Evolutionary conservation across 2,797 vertebrate species (phyloP), one percentile per base, ranked within the genome.

Genomic region (Chiroxiphia lanceolata): DNA sequence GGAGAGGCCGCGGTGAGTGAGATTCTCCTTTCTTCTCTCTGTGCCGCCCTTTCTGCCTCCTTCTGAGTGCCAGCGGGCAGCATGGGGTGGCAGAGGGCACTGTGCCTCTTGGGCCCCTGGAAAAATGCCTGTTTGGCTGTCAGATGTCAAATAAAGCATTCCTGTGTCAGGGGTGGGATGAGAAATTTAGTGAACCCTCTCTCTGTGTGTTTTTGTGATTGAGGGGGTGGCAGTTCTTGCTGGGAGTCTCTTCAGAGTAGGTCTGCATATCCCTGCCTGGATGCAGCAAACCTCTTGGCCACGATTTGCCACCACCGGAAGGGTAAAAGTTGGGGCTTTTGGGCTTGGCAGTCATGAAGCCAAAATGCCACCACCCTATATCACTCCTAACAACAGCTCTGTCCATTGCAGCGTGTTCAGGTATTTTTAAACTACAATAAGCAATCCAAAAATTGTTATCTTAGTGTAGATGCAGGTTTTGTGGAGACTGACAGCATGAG

Each of bases 161-260:
- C 21, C 20, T 0, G 1, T 23, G 27, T 22, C 40, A 71, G 72
- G 21, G 7, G 17, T 34, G 51, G 15, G 12, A 4, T 19, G 7
- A 74, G 50, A 20, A 67, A 26, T 48, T 69, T 0, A 1, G 27
- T 9, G 40, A 54, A 25, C 3, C 6, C 17, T 57, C 27, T 68
- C 31, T 45, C 15, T 47, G 9, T 38, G 36, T 1, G 0, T 57
- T 57, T 71, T 25, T 51, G 15, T 53, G 33, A 15, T 14, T 44
- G 72, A 57, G 15, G 18, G 8, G 10, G 4, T 54, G 22, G 15
- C 16, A 16, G 4, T 6, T n/a, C 29, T 45, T 1, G 3, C 31
- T 4, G 3, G 2, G 6, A 53, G 7, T 38, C 18, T 56, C 40
- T 34, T 34, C 4, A 3, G 38, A 23, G 29, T 1, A 3, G 4